Base-by-base conservation (phyloP, 2,797 vertebrate genomes). In the Thamnophis elegans region DNA sequence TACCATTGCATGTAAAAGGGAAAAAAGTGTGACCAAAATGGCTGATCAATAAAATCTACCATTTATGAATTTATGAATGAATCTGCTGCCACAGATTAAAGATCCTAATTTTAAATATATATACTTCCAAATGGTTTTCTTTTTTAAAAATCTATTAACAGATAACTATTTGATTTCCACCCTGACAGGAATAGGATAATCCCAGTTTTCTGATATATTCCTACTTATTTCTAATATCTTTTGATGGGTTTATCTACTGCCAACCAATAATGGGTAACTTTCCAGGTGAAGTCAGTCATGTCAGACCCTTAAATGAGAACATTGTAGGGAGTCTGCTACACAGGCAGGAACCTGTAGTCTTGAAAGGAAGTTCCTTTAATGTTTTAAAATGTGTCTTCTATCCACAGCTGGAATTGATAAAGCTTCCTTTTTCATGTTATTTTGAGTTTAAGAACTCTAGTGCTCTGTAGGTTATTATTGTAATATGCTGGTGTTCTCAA, bases 181-280 rank as follows among this genome's bases (percentile, higher is more conserved):
- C 65, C 91, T 95, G 96, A 96, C 91, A 96, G 94, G 88, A 96
- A 95, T 93, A 95, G 95, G 95, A 96, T 96, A 97, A 96, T 91
- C 88, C 93, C 93, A 95, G 89, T 96, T 93, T 96, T 97, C 94
- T 95, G 94, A 94, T 94, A 96, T 95, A 92, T 95, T 96, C 94
- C 95, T 95, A 94, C 73, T 96, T 95, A 94, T 94, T 96, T 94
- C 92, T 93, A 96, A 94, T 93, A 93, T 92, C 68, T 96, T 96
- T 95, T 97, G 96, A 97, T 94, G 95, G 93, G 92, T 95, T 97
- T 98, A 96, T 95, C 93, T 42, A 90, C 95, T 96, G 94, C 89
- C 95, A 96, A 90, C 88, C 93, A 95, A 94, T 96, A 96, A 95
- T 36, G 91, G 91, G 95, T 90, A 93, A 95, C 90, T 94, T 96